Evolutionary conservation across 1,140 invertebrate species (phyloP).

Genomic region (Drosophila teissieri): DNA sequence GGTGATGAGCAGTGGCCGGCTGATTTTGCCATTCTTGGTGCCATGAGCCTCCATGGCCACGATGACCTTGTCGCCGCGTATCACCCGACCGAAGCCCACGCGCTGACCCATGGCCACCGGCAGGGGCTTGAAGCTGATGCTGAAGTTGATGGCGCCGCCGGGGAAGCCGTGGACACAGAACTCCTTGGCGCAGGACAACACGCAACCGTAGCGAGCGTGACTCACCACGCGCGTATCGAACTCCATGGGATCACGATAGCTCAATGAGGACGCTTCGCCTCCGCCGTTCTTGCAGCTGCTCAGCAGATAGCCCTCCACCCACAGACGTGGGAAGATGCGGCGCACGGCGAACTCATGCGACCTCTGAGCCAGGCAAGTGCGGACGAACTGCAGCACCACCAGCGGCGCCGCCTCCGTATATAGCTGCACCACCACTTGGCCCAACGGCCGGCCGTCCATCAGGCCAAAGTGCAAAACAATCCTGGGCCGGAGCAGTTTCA

Average conservation of each 20-base stretch:
- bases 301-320: slow-evolving; percentile 55
- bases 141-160: slow-evolving; percentile 48
- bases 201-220: slow-evolving; percentile 23
- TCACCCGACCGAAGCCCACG: slow-evolving; percentile 58
- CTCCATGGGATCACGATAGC: slow-evolving; percentile 32
- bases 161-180: slow-evolving; percentile 50
- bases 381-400: slow-evolving; percentile 61
- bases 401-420: slow-evolving; percentile 62
- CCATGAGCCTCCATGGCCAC: slow-evolving; percentile 39
- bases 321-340: slow-evolving; percentile 48
- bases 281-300: not conserved
- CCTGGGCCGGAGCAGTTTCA: slow-evolving; percentile 36
- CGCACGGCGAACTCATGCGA: slow-evolving; percentile 38
- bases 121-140: slow-evolving; percentile 61
- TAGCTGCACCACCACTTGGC: slow-evolving; percentile 51
- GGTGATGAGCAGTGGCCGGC: slow-evolving; percentile 28
- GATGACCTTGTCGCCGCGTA: slow-evolving; percentile 45
- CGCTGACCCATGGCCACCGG: slow-evolving; percentile 50
- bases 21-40: slow-evolving; percentile 52
- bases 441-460: slow-evolving; percentile 36
- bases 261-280: not conserved
- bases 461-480: slow-evolving; percentile 49
- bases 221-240: slow-evolving; percentile 47
- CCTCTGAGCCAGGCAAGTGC: slow-evolving; percentile 28
- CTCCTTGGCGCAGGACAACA: slow-evolving; percentile 52